A percentile compares a stretch with the other conserved stretches of the same genome.
Evolutionary conservation across 2,888 invertebrate genomes (phyloP).

Genomic region (Pachymerium ferrugineum): DNA sequence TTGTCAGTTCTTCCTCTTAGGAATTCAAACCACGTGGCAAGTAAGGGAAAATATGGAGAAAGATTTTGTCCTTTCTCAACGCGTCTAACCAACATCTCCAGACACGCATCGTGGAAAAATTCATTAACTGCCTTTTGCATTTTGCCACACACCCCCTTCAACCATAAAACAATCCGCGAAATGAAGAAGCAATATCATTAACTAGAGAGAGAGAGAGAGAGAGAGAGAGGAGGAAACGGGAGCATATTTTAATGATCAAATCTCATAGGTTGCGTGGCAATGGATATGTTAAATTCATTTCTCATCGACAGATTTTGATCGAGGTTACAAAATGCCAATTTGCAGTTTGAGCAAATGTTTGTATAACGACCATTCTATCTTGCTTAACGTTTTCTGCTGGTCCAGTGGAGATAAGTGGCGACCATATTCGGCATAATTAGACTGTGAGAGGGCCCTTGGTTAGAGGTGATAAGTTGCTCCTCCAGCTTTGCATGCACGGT

Average conservation of each 20-base stretch:
- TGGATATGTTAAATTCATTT: neutral
- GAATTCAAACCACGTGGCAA: constrained; percentile 15
- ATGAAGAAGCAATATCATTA: constrained; percentile 10
- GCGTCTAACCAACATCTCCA: neutral
- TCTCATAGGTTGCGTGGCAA: neutral
- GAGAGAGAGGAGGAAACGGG: too few relatives aligned
- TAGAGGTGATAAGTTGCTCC: constrained; percentile 15
- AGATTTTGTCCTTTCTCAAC: neutral
- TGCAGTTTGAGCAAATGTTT: neutral
- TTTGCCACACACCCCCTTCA: neutral
- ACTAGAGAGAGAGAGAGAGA: too few relatives aligned
- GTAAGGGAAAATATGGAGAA: neutral
- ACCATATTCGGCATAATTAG: constrained; percentile 6
- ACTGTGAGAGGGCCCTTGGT: neutral
- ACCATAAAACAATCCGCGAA: constrained; percentile 4
- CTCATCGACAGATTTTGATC: too few relatives aligned
- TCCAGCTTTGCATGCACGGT: constrained; percentile 10
- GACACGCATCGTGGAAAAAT: neutral
- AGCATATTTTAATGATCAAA: neutral
- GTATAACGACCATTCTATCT: neutral
- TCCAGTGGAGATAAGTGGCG: constrained; percentile 14
- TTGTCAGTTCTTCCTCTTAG: neutral
- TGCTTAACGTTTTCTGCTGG: constrained; percentile 1
- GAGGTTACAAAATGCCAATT: neutral
- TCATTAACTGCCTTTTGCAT: constrained; percentile 9